phyloP scores from a whole-genome alignment of 2,888 invertebrate species.

The Diarsia rubi region DNA sequence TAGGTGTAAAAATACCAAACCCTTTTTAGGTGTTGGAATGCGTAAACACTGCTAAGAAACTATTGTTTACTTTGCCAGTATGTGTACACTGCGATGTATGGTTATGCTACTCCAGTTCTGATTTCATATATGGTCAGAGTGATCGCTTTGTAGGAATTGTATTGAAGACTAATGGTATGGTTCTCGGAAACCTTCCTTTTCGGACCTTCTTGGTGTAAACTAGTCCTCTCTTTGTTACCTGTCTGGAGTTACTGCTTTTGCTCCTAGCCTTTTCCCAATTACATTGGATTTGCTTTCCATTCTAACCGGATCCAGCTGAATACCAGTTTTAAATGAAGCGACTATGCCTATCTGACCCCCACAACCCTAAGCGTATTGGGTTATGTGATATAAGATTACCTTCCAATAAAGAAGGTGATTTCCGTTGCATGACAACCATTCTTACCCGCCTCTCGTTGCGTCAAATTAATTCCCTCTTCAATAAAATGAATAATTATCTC shows the following conservation, averaged over 20 bases:
- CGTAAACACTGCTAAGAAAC: conserved; percentile 66
- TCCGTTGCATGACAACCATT: background rate
- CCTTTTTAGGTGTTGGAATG: conserved; percentile 67
- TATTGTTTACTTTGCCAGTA: conserved; percentile 60
- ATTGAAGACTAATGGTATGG: conserved; percentile 13
- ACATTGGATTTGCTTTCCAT: too few species aligned
- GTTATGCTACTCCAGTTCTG: conserved; percentile 32
- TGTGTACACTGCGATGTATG: conserved; percentile 26
- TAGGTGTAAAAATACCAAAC: conserved; percentile 66
- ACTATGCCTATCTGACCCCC: too few species aligned
- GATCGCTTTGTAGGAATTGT: conserved; percentile 26
- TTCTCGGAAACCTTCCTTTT: conserved; percentile 5
- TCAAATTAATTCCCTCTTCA: conserved; percentile 9
- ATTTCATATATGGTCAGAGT: conserved; percentile 45
- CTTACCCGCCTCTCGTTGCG: background rate
- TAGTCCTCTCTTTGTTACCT: background rate
- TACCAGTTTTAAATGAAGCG: too few species aligned
- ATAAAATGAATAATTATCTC: conserved; percentile 27
- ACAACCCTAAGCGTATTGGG: too few species aligned
- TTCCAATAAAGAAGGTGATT: background rate
- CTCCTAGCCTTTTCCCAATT: too few species aligned
- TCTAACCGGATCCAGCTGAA: too few species aligned
- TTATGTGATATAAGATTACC: background rate
- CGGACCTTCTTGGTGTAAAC: background rate
- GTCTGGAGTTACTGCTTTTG: background rate